phyloP scores from a whole-genome alignment of 2,797 vertebrate genomes.

The Bufotes viridis region DNA sequence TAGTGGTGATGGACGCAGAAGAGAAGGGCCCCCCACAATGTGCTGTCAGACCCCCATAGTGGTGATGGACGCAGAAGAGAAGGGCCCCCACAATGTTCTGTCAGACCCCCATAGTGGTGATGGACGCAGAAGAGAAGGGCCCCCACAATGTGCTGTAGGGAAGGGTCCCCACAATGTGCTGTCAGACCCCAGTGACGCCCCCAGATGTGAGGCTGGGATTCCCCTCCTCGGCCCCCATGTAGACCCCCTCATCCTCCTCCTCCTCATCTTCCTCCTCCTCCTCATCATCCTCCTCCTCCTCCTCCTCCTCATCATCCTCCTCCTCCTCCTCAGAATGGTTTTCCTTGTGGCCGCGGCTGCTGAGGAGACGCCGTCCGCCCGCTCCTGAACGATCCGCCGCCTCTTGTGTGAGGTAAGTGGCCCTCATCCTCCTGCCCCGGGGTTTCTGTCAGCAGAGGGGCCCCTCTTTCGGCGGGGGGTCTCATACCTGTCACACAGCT shows the following conservation, averaged over 20 bases:
- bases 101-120: too few species aligned
- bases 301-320: conserved; percentile 11
- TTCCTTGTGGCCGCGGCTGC: conserved; percentile 33
- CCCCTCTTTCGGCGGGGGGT: background rate
- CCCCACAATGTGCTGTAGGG: background rate
- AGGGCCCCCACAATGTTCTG: too few species aligned
- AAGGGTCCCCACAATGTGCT: background rate
- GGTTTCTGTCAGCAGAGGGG: background rate
- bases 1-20: too few species aligned
- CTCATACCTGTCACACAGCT: background rate
- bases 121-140: too few species aligned
- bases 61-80: too few species aligned
- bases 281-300: background rate
- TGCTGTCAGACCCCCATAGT: too few species aligned
- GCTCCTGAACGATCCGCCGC: background rate
- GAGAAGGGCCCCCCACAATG: too few species aligned
- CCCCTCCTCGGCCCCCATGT: conserved; percentile 27
- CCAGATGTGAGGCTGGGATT: conserved; percentile 15
- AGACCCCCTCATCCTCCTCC: conserved; percentile 5
- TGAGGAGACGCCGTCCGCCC: conserved; percentile 13
- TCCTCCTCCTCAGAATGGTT: conserved; percentile 48
- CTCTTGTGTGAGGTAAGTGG: background rate
- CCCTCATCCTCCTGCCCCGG: background rate
- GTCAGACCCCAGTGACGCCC: background rate
- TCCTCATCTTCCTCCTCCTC: conserved; percentile 25